Conservation (phyloP, 2,797 vertebrate genomes). For the Moxostoma hubbsi region DNA sequence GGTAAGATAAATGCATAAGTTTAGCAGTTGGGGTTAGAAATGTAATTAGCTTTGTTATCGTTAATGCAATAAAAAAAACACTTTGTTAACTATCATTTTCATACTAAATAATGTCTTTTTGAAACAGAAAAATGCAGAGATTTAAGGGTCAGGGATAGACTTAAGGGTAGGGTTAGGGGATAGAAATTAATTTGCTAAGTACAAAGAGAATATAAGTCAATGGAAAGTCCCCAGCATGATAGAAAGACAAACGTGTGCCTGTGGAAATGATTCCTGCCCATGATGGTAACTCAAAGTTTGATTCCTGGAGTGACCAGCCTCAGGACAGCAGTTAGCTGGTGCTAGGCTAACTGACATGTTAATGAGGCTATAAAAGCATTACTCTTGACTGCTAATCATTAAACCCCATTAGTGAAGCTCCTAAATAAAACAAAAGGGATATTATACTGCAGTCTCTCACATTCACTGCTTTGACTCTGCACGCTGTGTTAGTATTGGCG, state of each 20-base stretch:
- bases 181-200: too few relatives aligned
- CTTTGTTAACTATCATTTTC: too few relatives aligned
- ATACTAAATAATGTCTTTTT: too few relatives aligned
- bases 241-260: background rate
- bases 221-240: too few relatives aligned
- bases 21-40: background rate
- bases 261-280: background rate
- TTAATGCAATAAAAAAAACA: too few relatives aligned
- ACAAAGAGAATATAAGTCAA: too few relatives aligned
- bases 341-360: slow-evolving; percentile 58
- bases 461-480: slow-evolving; percentile 39
- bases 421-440: slow-evolving; percentile 59
- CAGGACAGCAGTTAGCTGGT: slow-evolving; percentile 52
- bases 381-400: slow-evolving; percentile 57
- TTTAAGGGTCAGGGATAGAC: too few relatives aligned
- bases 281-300: slow-evolving; percentile 32
- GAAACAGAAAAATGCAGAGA: too few relatives aligned
- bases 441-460: slow-evolving; percentile 51
- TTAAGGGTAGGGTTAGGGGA: too few relatives aligned
- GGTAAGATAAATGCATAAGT: background rate
- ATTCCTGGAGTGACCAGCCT: slow-evolving; percentile 52
- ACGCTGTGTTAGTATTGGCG: slow-evolving; percentile 23
- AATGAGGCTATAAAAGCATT: slow-evolving; percentile 57
- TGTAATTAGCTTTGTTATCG: background rate
- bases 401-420: slow-evolving; percentile 58